These are phyloP conservation scores for Rostratula benghalensis DNA, from an alignment of 2,113 vertebrate species.

Conservation along the genomic window DNA sequence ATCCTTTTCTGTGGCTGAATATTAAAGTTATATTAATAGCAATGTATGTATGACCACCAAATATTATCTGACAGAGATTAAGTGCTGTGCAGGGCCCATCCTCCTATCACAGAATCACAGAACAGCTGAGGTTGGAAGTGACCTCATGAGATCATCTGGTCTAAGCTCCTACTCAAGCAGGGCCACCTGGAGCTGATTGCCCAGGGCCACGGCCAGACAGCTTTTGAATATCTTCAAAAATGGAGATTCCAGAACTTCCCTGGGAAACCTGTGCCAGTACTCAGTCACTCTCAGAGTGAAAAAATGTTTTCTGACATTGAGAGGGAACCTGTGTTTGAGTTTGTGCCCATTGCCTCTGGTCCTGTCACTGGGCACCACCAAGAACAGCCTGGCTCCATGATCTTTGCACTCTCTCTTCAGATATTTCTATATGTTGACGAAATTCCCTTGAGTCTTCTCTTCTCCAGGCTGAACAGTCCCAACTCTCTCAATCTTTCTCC, in stretches of 20 bases:
- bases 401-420: not conserved
- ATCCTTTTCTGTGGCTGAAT: not conserved
- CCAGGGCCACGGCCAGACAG: not conserved
- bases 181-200: not conserved
- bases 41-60: not conserved
- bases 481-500: not conserved
- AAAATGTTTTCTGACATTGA: not conserved
- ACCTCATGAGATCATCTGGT: not conserved
- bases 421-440: accelerated
- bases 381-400: accelerated
- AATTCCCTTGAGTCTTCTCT: not conserved
- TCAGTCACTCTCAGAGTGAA: not conserved
- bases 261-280: not conserved
- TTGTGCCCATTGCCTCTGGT: not conserved
- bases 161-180: not conserved
- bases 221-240: not conserved
- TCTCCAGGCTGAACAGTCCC: not conserved
- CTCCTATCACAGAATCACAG: not conserved
- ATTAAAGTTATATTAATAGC: not conserved
- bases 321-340: not conserved
- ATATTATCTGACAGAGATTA: not conserved
- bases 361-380: not conserved
- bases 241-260: not conserved
- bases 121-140: not conserved
- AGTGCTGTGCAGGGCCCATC: not conserved